phyloP scores from a whole-genome alignment of 2,888 invertebrate species.

The Notodonta ziczac region DNA sequence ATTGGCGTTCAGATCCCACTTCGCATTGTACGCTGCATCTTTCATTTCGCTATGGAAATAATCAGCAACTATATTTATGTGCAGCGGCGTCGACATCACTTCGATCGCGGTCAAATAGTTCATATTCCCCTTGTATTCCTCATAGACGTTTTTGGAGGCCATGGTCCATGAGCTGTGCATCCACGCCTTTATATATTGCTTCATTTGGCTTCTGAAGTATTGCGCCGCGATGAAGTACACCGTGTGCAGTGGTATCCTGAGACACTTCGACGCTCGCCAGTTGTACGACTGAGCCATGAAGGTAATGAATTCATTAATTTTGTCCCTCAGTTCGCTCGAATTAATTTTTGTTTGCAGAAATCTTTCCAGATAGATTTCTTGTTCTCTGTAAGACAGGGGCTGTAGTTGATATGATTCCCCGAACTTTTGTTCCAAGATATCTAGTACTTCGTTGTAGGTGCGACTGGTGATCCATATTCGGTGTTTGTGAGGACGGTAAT shows the following conservation, averaged over 20 bases:
- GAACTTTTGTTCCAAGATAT: conserved; percentile 12
- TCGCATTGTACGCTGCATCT: neutral
- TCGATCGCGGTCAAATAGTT: conserved; percentile 1
- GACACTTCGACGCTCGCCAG: neutral
- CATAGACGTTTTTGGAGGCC: too few relatives aligned
- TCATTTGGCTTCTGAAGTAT: neutral
- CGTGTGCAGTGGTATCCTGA: conserved; percentile 3
- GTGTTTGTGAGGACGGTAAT: conserved; percentile 6
- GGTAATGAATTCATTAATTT: conserved; percentile 19
- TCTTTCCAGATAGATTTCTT: conserved; percentile 14
- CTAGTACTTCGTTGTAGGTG: conserved; percentile 23
- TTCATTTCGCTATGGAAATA: conserved; percentile 17
- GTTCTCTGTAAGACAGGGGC: conserved; percentile 13
- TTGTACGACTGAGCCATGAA: conserved; percentile 9
- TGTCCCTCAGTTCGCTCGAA: conserved; percentile 9
- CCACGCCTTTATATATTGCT: neutral
- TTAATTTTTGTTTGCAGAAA: conserved; percentile 22
- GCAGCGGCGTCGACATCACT: conserved; percentile 13
- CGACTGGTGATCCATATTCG: conserved; percentile 33
- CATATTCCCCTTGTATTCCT: neutral
- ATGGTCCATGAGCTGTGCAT: too few relatives aligned
- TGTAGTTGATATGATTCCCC: conserved; percentile 12
- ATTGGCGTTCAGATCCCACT: conserved; percentile 26
- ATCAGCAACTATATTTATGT: conserved; percentile 21
- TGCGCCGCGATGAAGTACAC: conserved; percentile 11